Conservation (phyloP, 2,888 invertebrate species). For the Drosophila pegasa region DNA sequence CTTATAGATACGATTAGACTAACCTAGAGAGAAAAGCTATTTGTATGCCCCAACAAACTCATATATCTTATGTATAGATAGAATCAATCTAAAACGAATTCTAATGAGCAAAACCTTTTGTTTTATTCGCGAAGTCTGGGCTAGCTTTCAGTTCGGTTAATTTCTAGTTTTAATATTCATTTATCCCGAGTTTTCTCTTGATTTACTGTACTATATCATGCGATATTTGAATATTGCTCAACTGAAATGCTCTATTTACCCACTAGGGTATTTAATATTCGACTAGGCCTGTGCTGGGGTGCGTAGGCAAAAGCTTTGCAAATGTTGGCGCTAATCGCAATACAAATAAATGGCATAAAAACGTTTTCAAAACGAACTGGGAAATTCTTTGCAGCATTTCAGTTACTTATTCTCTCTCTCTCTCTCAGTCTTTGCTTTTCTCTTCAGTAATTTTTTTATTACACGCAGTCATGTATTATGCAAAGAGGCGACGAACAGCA, state of each 20-base stretch:
- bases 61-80: no score
- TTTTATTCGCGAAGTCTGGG: no score
- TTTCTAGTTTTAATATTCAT: no score
- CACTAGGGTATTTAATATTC: background rate
- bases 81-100: no score
- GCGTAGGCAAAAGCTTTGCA: slow-evolving; percentile 28
- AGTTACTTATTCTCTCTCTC: slow-evolving; percentile 17
- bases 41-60: no score
- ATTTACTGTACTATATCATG: background rate
- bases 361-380: slow-evolving; percentile 66
- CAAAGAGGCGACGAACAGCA: slow-evolving; percentile 33
- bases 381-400: slow-evolving; percentile 64
- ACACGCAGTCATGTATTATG: slow-evolving; percentile 58
- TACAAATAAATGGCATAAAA: slow-evolving; percentile 73
- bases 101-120: no score
- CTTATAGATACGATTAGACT: no score
- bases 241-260: background rate
- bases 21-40: no score
- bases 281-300: background rate
- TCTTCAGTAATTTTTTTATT: slow-evolving; percentile 24
- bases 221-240: background rate
- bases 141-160: no score
- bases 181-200: background rate
- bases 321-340: slow-evolving; percentile 60
- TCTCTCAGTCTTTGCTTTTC: background rate